phyloP scores from a whole-genome alignment of 2,888 invertebrate genomes.

The Mesoligia furuncula region DNA sequence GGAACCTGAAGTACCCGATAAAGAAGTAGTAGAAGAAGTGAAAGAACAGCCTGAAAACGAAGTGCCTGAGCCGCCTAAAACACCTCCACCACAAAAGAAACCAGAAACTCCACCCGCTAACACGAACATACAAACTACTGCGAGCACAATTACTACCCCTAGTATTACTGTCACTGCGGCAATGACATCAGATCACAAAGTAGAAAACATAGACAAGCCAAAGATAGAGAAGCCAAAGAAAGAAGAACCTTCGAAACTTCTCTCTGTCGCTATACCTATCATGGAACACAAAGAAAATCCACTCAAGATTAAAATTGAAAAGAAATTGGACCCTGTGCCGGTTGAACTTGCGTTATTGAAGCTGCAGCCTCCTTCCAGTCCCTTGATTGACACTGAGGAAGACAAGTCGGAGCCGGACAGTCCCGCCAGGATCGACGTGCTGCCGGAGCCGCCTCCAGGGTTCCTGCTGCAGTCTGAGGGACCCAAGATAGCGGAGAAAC shows the following conservation, averaged over 20 bases:
- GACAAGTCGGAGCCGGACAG: constrained; percentile 89
- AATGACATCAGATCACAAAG: constrained; percentile 35
- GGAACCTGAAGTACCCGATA: constrained; percentile 67
- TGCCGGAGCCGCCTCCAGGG: constrained; percentile 88
- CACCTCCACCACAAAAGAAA: constrained; percentile 74
- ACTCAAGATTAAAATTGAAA: constrained; percentile 65
- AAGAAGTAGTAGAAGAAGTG: constrained; percentile 67
- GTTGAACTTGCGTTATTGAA: constrained; percentile 72
- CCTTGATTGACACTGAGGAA: constrained; percentile 87
- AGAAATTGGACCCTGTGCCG: constrained; percentile 67
- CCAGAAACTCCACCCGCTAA: constrained; percentile 55
- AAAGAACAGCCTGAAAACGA: constrained; percentile 69
- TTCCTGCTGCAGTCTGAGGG: constrained; percentile 88
- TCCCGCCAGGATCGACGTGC: constrained; percentile 85
- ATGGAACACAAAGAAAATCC: constrained; percentile 62
- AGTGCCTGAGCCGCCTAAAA: constrained; percentile 78
- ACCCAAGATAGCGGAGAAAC: constrained; percentile 91
- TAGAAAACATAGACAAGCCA: constrained; percentile 43
- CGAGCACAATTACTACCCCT: constrained; percentile 31
- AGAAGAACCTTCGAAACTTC: constrained; percentile 56
- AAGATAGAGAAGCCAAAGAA: constrained; percentile 56
- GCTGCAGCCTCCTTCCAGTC: constrained; percentile 83
- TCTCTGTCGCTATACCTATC: constrained; percentile 45
- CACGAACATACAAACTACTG: constrained; percentile 50
- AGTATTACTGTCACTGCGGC: constrained; percentile 40